Base-by-base conservation (phyloP, 2,113 vertebrate genomes). In the Mastomys coucha region DNA sequence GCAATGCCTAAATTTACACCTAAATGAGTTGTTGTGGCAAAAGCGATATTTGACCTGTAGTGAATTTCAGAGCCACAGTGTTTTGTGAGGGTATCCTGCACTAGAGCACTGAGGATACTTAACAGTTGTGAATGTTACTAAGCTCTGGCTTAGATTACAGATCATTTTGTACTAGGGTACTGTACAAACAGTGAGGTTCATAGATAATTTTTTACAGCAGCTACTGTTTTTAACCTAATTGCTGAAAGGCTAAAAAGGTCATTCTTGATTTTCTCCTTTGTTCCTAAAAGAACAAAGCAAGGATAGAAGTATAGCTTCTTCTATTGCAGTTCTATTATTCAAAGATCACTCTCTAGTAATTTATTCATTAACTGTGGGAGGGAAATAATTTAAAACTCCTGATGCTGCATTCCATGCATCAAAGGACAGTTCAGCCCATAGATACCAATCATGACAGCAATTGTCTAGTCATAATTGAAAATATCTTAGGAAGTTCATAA, bases 341-440 rank as follows among this genome's bases (percentile, higher is more conserved):
- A 96, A 89, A 92, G 89, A 96, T 88, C 67, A 73, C 94, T 95
- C 80, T 91, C 65, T 60, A 89, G 77, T 97, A 98, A 97, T 97
- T 94, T 94, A 97, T 94, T 95, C 96, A 92, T 97, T 95, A 93
- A 86, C 58, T 78, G 76, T 70, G 42, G 45, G 45, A 95, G 42
- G 85, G 77, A 96, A 95, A 96, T 91, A 87, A 97, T 88, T 97
- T 85, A 80, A 96, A 56, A 92, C 53, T 42, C 49, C 88, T 97
- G n/a, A 31, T 91, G 39, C 39, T 89, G 39, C 84, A 58, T 72
- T 80, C 53, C 80, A 96, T 36, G 53, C 85, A 97, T 96, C 90
- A 97, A 97, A 97, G 91, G 89, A 77, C 45, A 36, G 69, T 92
- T 94, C 77, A 89, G 88, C 72, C 80, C 51, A 22, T 96, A 86